Evolutionary conservation across 37 sponge, comb jelly and placozoan genomes (phyloP).

Genomic region (Diacarnus erythraeanus): DNA sequence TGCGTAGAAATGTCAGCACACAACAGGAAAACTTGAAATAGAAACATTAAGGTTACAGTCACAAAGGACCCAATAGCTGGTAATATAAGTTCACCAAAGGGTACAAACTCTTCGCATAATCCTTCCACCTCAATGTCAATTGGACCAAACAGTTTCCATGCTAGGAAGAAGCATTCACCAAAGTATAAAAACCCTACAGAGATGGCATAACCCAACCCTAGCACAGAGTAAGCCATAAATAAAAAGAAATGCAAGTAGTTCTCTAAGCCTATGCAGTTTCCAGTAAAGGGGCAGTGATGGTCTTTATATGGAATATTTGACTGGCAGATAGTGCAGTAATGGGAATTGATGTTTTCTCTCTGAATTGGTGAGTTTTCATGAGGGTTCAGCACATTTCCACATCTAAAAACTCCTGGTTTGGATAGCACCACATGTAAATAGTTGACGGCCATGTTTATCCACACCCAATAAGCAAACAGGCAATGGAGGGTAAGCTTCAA

Average conservation of each 20-base stretch:
- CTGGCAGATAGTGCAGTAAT: constrained; percentile 40
- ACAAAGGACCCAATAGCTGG: constrained; percentile 16
- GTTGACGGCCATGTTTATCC: constrained; percentile 34
- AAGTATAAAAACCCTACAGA: constrained; percentile 33
- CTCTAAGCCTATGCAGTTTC: constrained; percentile 53
- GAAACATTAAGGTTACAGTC: not conserved
- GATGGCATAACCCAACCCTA: constrained; percentile 42
- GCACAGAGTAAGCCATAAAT: constrained; percentile 8
- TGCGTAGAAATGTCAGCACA: constrained; percentile 29
- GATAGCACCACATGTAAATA: constrained; percentile 29
- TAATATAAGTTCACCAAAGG: constrained; percentile 1
- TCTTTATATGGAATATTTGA: constrained; percentile 39
- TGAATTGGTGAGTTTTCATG: not conserved
- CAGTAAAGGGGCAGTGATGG: constrained; percentile 74
- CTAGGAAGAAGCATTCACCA: constrained; percentile 16
- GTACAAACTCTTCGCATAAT: not conserved
- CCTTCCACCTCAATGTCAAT: not conserved
- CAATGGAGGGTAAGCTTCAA: constrained; percentile 19
- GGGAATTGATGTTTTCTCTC: not conserved
- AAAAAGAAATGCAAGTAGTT: constrained; percentile 53
- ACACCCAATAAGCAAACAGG: constrained; percentile 49
- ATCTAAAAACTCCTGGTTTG: constrained; percentile 1
- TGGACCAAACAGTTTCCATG: constrained; percentile 2
- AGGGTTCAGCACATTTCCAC: not conserved
- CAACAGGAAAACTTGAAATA: constrained; percentile 15